Evolutionary conservation across 2,888 invertebrate genomes (phyloP), one percentile per base, ranked within the genome.

Genomic region (Dicranocentrus wangi): DNA sequence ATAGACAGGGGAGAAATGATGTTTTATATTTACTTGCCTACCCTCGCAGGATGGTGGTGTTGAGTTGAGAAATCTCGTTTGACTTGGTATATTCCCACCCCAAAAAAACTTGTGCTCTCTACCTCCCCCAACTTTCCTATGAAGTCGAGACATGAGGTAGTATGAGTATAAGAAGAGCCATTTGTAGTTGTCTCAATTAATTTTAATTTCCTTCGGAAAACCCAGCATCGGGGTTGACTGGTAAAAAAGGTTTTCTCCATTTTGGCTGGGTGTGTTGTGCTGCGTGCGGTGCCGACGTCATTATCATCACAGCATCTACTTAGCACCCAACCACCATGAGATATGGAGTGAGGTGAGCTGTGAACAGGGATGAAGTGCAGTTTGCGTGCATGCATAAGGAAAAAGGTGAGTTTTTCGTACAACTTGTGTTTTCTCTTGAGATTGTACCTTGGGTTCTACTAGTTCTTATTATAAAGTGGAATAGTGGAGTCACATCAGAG

Each of bases 111-210:
- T 51, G 42, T 25, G 21, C 25, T 23, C 21, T 43, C 32, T 39
- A 2, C 21, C 42, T 15, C 23, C 8, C 23, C 61, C 1, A 13
- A n/a, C 43, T 42, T 65, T 32, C 61, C 61, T 61, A n/a, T n/a
- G n/a, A n/a, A n/a, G 17, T 55, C 1, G 21, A 61, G 43, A 65
- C n/a, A 65, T n/a, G n/a, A 17, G 7, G n/a, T 13, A 5, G 7
- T n/a, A 21, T 15, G 43, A 8, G 2, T 65, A 65, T 60, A 65
- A 23, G 17, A 21, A 25, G 7, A n/a, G 43, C 65, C 65, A 65
- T 65, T 65, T 65, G 43, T 65, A 65, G 65, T 15, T 65, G 65
- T 65, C 65, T 65, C 65, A 65, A 65, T 65, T 65, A 65, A 65
- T 65, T 65, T 65, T 65, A 65, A 65, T 65, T 65, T 65, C 23